Evolutionary conservation across 2,113 vertebrate species (phyloP), one percentile per base, ranked within the genome.

Genomic region (Psammodynastes pulverulentus): DNA sequence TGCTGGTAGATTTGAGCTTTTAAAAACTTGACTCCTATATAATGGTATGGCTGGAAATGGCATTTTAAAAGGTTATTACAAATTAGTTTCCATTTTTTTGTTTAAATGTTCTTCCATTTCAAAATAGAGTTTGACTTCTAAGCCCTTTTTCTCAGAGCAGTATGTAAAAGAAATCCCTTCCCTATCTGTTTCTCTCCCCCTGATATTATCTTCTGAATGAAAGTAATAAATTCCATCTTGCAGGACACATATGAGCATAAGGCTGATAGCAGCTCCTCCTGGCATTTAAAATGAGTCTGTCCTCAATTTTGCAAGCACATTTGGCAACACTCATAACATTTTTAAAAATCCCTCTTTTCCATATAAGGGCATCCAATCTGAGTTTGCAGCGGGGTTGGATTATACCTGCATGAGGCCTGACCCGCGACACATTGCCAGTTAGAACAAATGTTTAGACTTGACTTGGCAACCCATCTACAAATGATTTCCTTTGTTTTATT

Each of bases 81-180:
- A 12, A 62, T 29, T 91, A 88, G 23, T 91, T 90, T 90, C 89
- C 91, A 6, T 91, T 91, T 87, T 92, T 92, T 94, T 39, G 21
- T 92, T 87, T 90, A 88, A 94, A 89, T 89, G 34, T 0, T 4
- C 91, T 96, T 97, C 92, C 2, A 48, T 93, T 92, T 92, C 13
- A 45, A 93, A 56, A 56, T 86, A 92, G 67, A 45, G 58, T 49
- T 94, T 48, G 29, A 87, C 29, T 94, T 92, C 87, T 48, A n/a
- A 34, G 43, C 7, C 88, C 17, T 52, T 19, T 87, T 49, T 53
- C 86, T 92, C 24, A 51, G 84, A 62, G 24, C 21, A 94, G 43
- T 46, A 26, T 85, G 62, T 72, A 48, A 72, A 95, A 90, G 4
- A 56, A 93, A 9, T 85, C 58, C 85, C 56, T 51, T 48, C 88